Base-by-base conservation (phyloP, 2,113 vertebrate species). In the Pituophis catenifer region DNA sequence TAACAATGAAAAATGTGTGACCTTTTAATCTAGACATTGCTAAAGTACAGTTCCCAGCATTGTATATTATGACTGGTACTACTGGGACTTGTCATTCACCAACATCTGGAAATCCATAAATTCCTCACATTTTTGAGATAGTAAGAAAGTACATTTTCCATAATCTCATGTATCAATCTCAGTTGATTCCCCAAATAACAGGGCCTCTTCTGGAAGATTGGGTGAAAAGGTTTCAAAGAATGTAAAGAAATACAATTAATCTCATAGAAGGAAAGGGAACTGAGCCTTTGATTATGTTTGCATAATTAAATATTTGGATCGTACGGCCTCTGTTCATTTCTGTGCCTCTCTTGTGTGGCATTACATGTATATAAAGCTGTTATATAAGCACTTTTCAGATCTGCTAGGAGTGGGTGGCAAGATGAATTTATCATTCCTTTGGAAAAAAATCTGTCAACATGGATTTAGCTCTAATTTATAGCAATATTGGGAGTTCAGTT, bases 381-480 rank as follows among this genome's bases (percentile, higher is more conserved):
- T 88, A 87, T 86, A 1, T 90, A 17, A 91, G 89, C 75, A 86
- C 3, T 44, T 93, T 91, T 94, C 92, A 89, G n/a, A 88, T 87
- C 91, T 92, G 62, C 89, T 93, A 11, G n/a, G 55, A 81, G 33
- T 94, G 81, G 81, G 0, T 52, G 93, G 52, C 89, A 92, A 89
- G n/a, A 55, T 48, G 87, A 90, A 93, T 88, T 88, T 50, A 88
- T 89, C 58, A 54, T 95, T 96, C 92, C 92, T 85, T 93, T 95
- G 94, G 2, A 70, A 92, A 93, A 94, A 96, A 94, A 0, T 0
- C 93, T 93, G 53, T 93, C 95, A 93, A 95, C 19, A 91, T 95
- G 59, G 94, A 96, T 96, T 94, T 96, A 95, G 88, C 96, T 96
- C 95, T 95, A 86, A 59, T 93, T 95, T 95, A 94, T 89, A 23